Base-by-base conservation (phyloP, 2,888 invertebrate genomes). In the Mythimna pallens region DNA sequence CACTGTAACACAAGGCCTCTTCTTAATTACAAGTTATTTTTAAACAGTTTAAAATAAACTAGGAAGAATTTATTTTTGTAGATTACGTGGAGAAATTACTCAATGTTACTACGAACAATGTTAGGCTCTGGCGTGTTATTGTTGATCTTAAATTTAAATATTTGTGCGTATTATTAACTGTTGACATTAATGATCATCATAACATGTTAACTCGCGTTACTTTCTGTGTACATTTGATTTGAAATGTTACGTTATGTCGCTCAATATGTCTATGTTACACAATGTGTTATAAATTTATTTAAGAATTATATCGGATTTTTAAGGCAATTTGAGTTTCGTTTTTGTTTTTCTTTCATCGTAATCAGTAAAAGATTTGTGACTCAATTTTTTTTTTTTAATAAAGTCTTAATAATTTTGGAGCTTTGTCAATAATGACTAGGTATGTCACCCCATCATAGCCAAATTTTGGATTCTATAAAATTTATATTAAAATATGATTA, bases 1-100 rank as follows among this genome's bases (percentile, higher is more conserved):
- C 86, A 84, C 83, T 72, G 73, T 77, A 66, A 69, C 47, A 50
- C 86, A 84, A 85, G 86, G 86, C 81, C 43, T 36, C 50, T 52
- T 74, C 65, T 63, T 71, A 73, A 74, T 81, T 77, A 77, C 72
- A 71, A 30, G 25, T 34, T 80, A 70, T 83, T 76, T 76, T 68
- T n/a, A 71, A 65, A 34, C 57, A 25, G 30, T 65, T 76, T 62
- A 64, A 81, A 73, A 73, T 80, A 64, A 63, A 74, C 61, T 25
- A 69, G 34, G 73, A 73, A 58, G 61, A 67, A 67, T 72, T 80
- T 86, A 85, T 80, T 86, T 85, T 82, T 82, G 68, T 73, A 79
- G 65, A 63, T 81, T 69, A 61, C 76, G 75, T 34, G 65, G 10
- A 78, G 54, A 72, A 61, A 77, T 80, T 81, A 73, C 57, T 68